These are phyloP conservation scores for Forbesichthys papilliferus DNA, from an alignment of 2,113 vertebrate genomes.

Conservation along the genomic window DNA sequence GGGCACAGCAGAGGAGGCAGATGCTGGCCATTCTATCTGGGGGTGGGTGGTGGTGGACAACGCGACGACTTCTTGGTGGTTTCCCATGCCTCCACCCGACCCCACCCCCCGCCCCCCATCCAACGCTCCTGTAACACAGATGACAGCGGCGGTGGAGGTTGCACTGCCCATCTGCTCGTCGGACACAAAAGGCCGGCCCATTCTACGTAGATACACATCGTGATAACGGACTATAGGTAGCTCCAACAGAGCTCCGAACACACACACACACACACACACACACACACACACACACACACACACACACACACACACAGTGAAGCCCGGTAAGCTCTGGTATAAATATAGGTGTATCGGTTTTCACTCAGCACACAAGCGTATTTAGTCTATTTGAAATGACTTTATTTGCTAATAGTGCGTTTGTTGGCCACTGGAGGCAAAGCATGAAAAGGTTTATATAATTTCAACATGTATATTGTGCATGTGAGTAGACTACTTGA, in stretches of 20 bases:
- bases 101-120: constrained; percentile 17
- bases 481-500: too few relatives aligned
- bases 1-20: constrained; percentile 51
- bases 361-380: too few relatives aligned
- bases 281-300: too few relatives aligned
- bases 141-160: constrained; percentile 44
- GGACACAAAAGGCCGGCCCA: constrained; percentile 46
- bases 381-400: too few relatives aligned
- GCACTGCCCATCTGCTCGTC: constrained; percentile 72
- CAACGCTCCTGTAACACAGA: constrained; percentile 51
- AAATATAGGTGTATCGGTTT: too few relatives aligned
- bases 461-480: too few relatives aligned
- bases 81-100: constrained; percentile 65
- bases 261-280: too few relatives aligned
- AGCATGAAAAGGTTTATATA: too few relatives aligned
- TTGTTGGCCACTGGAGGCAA: too few relatives aligned
- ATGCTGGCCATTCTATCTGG: constrained; percentile 62
- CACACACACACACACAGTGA: too few relatives aligned
- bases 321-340: too few relatives aligned
- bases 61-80: constrained; percentile 56
- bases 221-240: constrained; percentile 16
- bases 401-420: too few relatives aligned
- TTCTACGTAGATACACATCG: constrained; percentile 16
- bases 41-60: constrained; percentile 35
- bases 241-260: neutral